These are phyloP conservation scores for Pseudomyrmex cubaensis DNA, from an alignment of 1,140 invertebrate genomes.

Conservation along the genomic window DNA sequence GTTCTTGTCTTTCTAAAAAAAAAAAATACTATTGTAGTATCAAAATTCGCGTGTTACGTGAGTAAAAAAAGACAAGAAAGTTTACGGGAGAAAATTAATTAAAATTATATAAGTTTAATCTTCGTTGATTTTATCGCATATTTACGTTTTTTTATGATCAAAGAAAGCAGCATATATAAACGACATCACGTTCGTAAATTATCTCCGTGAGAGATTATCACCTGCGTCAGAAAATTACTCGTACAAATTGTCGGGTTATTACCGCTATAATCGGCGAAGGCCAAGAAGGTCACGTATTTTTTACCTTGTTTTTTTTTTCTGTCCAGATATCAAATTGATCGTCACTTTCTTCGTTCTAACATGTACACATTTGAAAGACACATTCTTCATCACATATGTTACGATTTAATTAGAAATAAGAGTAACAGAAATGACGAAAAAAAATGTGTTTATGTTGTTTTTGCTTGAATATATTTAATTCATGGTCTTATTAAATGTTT, in stretches of 20 bases:
- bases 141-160: neutral
- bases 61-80: neutral
- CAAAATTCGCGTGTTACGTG: conserved; percentile 36
- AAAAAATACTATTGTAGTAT: neutral
- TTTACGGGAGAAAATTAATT: neutral
- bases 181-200: conserved; percentile 67
- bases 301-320: conserved; percentile 1
- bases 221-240: conserved; percentile 63
- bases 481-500: conserved; percentile 26
- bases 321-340: conserved; percentile 63
- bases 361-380: conserved; percentile 1
- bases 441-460: neutral
- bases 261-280: conserved; percentile 60
- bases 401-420: neutral
- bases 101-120: neutral
- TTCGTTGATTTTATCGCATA: neutral
- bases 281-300: conserved; percentile 20
- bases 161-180: conserved; percentile 10
- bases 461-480: neutral
- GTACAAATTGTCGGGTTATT: conserved; percentile 67
- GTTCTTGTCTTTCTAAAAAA: conserved; percentile 1
- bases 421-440: neutral
- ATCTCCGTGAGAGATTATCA: conserved; percentile 68
- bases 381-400: too few species aligned
- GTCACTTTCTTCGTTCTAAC: neutral